Percentiles rank a stretch among this genome's conserved stretches.
phyloP scores from a whole-genome alignment of 1,140 invertebrate genomes.

The Acromyrmex charruanus region DNA sequence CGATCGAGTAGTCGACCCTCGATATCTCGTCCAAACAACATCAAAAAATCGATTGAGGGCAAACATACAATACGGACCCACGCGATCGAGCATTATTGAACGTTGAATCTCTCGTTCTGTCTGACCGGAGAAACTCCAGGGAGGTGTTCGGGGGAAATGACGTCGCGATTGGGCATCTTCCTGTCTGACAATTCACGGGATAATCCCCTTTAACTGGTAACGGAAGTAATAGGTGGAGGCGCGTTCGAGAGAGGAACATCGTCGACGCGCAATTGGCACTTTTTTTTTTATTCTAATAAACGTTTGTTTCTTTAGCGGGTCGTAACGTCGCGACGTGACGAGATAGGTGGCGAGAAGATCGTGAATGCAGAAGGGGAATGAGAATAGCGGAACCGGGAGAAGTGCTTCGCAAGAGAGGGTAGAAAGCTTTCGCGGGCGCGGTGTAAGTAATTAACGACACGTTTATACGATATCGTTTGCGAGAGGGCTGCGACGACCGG shows the following conservation, averaged over 20 bases:
- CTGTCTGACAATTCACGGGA: conserved; percentile 37
- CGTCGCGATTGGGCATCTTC: conserved; percentile 45
- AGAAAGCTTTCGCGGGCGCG: conserved; percentile 68
- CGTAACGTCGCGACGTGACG: conserved; percentile 67
- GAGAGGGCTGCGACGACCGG: conserved; percentile 74
- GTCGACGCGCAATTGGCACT: not conserved
- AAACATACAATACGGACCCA: conserved; percentile 13
- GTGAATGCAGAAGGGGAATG: conserved; percentile 58
- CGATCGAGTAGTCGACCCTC: conserved; percentile 33
- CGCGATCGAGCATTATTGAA: conserved; percentile 41
- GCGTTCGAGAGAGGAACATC: conserved; percentile 10
- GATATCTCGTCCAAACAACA: conserved; percentile 24
- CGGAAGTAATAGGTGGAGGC: conserved; percentile 33
- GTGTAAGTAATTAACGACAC: conserved; percentile 85
- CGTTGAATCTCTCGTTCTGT: conserved; percentile 26
- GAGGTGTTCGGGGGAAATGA: conserved; percentile 28
- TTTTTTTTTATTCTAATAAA: conserved; percentile 64
- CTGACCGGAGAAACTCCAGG: conserved; percentile 25
- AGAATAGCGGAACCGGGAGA: conserved; percentile 22
- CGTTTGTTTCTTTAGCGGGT: conserved; percentile 66
- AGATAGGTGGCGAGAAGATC: conserved; percentile 68
- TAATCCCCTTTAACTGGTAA: conserved; percentile 57
- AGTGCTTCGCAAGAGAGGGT: conserved; percentile 23
- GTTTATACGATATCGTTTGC: conserved; percentile 84
- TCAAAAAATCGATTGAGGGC: conserved; percentile 56